Conservation (phyloP, 2,797 vertebrate species). For the Euphonia xanthogaster region DNA sequence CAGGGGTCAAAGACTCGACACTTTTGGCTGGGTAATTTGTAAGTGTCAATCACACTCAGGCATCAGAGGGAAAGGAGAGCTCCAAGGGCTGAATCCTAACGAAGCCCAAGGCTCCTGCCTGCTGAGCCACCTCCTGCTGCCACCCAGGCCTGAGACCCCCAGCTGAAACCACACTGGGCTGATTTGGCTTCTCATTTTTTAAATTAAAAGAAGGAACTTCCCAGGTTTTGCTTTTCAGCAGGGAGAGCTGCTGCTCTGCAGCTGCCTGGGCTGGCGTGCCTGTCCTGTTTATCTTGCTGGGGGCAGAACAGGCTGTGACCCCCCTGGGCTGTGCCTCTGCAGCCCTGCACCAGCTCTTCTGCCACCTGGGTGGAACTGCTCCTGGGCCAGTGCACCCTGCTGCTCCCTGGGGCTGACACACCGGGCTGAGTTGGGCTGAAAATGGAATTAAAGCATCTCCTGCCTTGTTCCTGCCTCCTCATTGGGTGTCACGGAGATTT, state of each 20-base stretch:
- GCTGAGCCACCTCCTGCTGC: neutral
- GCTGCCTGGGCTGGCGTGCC: rapidly evolving
- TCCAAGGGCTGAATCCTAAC: slow-evolving; percentile 75
- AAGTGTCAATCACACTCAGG: slow-evolving; percentile 97
- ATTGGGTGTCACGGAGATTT: rapidly evolving
- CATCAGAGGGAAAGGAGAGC: slow-evolving; percentile 81
- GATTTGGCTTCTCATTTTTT: rapidly evolving
- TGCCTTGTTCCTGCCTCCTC: neutral
- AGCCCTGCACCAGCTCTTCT: neutral
- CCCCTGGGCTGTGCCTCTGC: rapidly evolving
- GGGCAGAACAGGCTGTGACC: neutral
- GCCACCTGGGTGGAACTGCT: neutral
- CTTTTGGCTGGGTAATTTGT: slow-evolving; percentile 98
- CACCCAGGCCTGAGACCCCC: neutral
- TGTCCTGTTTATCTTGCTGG: neutral
- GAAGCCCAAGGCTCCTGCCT: slow-evolving; percentile 43
- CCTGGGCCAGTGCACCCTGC: neutral
- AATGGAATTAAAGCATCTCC: neutral
- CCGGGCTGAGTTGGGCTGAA: neutral
- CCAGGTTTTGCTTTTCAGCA: neutral
- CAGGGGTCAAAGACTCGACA: slow-evolving; percentile 97
- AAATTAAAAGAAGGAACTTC: neutral
- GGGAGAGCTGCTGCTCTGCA: neutral
- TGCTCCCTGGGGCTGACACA: neutral
- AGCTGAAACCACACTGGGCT: neutral